These are phyloP conservation scores for Chaetodon trifasciatus DNA, from an alignment of 2,797 vertebrate species.

Conservation along the genomic window DNA sequence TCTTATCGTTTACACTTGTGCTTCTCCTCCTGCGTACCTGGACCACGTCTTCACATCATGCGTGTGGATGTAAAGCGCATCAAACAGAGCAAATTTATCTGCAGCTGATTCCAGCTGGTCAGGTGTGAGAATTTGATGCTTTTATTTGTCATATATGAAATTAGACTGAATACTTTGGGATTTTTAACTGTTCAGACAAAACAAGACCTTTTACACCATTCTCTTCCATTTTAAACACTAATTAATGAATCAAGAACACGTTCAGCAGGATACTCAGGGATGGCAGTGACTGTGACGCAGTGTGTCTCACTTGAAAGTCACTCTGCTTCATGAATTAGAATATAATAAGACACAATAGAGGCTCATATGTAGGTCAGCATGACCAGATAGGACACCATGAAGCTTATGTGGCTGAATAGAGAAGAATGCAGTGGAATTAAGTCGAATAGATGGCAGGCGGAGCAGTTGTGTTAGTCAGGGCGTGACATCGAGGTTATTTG, in stretches of 20 bases:
- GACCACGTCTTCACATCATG: too few species aligned
- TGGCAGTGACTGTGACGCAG: background rate
- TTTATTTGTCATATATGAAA: background rate
- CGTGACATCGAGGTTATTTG: constrained; percentile 26
- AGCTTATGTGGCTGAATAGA: background rate
- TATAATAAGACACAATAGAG: background rate
- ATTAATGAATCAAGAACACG: too few species aligned
- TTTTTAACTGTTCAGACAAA: background rate
- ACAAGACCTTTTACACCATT: too few species aligned
- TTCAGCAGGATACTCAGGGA: background rate
- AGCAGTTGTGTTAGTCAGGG: constrained; percentile 23
- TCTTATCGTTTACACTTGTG: too few species aligned
- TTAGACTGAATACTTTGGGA: background rate
- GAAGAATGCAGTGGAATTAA: background rate
- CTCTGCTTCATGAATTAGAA: background rate
- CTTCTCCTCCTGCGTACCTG: too few species aligned
- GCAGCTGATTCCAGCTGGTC: too few species aligned
- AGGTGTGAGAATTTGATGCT: too few species aligned
- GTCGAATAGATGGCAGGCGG: background rate
- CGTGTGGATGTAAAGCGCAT: too few species aligned
- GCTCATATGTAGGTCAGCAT: background rate
- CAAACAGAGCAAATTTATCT: too few species aligned
- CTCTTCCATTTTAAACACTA: too few species aligned
- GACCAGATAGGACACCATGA: background rate
- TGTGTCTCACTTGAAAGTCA: background rate